Conservation (phyloP, 2,888 invertebrate genomes). For the Loripinus fragilis region DNA sequence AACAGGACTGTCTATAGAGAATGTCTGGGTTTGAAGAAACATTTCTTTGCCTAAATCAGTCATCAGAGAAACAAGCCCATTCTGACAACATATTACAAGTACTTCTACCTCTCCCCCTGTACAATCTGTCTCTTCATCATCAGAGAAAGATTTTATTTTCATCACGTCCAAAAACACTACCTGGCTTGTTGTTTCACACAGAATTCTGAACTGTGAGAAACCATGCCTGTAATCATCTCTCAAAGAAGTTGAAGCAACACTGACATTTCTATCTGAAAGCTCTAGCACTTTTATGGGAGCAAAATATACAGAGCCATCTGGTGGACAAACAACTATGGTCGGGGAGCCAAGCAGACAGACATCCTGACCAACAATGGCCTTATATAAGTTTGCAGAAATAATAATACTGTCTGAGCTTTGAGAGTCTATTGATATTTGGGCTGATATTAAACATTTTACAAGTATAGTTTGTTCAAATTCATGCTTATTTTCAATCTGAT, state of each 20-base stretch:
- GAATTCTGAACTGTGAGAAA: slow-evolving; percentile 13
- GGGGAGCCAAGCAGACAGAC: slow-evolving; percentile 37
- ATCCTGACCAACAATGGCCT: slow-evolving; percentile 45
- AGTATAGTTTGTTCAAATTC: background rate
- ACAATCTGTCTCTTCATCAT: background rate
- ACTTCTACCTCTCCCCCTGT: background rate
- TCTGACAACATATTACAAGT: background rate
- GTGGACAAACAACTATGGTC: slow-evolving; percentile 44
- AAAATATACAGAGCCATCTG: slow-evolving; percentile 45
- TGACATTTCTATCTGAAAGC: background rate
- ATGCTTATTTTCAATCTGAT: too few relatives aligned
- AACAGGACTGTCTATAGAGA: slow-evolving; percentile 29
- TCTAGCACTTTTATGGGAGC: slow-evolving; percentile 35
- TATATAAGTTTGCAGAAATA: slow-evolving; percentile 14
- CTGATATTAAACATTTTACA: background rate
- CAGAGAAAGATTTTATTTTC: background rate
- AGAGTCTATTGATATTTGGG: background rate
- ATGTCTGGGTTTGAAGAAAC: background rate
- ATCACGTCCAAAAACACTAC: slow-evolving; percentile 22
- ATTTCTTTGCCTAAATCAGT: background rate
- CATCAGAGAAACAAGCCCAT: background rate
- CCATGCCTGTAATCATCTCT: background rate
- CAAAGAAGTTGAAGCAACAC: background rate
- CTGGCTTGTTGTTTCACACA: slow-evolving; percentile 39
- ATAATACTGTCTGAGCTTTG: background rate